These are phyloP conservation scores for Blennius ocellaris DNA, from an alignment of 2,113 vertebrate genomes.

Conservation along the genomic window DNA sequence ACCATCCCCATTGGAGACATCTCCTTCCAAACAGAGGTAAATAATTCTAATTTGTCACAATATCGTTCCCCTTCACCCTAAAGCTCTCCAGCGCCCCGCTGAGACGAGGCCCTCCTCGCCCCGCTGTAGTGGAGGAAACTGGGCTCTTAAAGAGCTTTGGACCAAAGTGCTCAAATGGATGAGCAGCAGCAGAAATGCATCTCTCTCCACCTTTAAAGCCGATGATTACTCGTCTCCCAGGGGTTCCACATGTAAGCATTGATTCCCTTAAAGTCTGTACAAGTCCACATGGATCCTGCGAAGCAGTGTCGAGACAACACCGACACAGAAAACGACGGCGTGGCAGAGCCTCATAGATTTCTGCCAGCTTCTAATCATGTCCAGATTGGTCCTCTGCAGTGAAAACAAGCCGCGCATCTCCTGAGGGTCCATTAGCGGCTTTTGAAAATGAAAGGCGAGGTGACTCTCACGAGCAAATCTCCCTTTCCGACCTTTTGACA, in stretches of 20 bases:
- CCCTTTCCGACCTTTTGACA: constrained; percentile 59
- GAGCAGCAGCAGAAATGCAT: constrained; percentile 53
- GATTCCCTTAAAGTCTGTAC: constrained; percentile 50
- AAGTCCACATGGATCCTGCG: constrained; percentile 46
- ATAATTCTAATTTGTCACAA: too few species aligned
- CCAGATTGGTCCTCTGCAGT: constrained; percentile 35
- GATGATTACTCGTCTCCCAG: constrained; percentile 49
- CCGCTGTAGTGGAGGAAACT: constrained; percentile 19
- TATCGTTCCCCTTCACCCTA: too few species aligned
- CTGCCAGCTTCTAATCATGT: constrained; percentile 47
- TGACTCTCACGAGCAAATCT: constrained; percentile 38
- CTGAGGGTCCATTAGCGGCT: constrained; percentile 48
- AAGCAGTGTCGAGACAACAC: constrained; percentile 16
- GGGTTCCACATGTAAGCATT: constrained; percentile 45
- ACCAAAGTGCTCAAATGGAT: constrained; percentile 31
- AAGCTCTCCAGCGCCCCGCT: too few species aligned
- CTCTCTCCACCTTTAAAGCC: constrained; percentile 49
- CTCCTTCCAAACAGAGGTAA: too few species aligned
- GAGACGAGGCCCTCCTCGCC: too few species aligned
- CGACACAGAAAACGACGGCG: constrained; percentile 48
- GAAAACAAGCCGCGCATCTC: constrained; percentile 40
- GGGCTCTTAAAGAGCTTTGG: constrained; percentile 45
- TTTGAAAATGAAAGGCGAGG: constrained; percentile 47
- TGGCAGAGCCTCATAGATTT: constrained; percentile 52
- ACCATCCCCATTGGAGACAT: too few species aligned